phyloP scores from a whole-genome alignment of 2,113 vertebrate genomes.

The Passer domesticus region DNA sequence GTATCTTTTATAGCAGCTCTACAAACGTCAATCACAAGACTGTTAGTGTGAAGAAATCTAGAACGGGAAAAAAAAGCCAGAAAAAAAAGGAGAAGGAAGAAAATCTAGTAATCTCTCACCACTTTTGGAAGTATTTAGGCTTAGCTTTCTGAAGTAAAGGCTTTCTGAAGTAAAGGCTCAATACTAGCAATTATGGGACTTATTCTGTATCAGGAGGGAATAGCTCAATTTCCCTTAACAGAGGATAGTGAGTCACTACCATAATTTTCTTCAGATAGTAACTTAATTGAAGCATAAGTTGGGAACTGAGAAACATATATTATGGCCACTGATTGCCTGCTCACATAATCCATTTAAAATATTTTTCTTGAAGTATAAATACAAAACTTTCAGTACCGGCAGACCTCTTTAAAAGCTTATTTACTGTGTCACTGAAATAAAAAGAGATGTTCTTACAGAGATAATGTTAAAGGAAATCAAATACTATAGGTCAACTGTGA shows the following conservation, averaged over 20 bases:
- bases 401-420: background rate
- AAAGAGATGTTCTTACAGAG: background rate
- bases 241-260: background rate
- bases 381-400: background rate
- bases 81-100: background rate
- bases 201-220: background rate
- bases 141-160: background rate
- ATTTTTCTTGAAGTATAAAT: background rate
- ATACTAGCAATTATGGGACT: background rate
- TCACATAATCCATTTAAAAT: background rate
- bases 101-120: background rate
- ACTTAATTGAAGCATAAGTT: background rate
- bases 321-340: background rate
- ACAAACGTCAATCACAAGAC: background rate
- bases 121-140: background rate
- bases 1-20: background rate
- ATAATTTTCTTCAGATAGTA: background rate
- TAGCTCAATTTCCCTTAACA: background rate
- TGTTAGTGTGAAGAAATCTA: background rate
- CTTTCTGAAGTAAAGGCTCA: background rate
- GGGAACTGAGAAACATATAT: background rate
- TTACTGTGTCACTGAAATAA: background rate
- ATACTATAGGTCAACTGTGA: background rate
- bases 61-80: fast-evolving
- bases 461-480: background rate